phyloP scores from a whole-genome alignment of 2,888 invertebrate species.

The Pterobdella sp. region DNA sequence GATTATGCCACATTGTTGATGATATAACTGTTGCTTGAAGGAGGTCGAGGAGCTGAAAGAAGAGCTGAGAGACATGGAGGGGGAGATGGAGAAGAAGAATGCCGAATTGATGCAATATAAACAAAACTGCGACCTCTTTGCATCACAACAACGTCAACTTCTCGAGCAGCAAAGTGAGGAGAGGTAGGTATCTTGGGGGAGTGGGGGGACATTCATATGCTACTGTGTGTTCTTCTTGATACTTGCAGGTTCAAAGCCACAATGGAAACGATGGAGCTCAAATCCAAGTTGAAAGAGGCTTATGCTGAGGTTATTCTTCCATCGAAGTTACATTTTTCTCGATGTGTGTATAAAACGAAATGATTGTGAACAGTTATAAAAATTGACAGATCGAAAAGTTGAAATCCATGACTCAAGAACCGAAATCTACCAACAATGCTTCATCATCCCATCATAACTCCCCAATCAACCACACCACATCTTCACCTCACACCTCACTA shows the following conservation, averaged over 20 bases:
- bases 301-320: neutral
- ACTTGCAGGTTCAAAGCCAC: neutral
- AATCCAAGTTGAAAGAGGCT: neutral
- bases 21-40: no score
- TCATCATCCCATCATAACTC: no score
- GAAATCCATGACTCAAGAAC: neutral
- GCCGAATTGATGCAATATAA: slow-evolving; percentile 5
- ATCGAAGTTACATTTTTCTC: neutral
- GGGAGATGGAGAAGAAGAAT: neutral
- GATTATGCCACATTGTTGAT: no score
- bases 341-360: no score
- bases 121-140: neutral
- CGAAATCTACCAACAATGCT: no score
- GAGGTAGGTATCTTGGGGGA: neutral
- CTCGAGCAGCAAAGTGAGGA: neutral
- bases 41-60: no score
- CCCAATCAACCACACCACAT: no score
- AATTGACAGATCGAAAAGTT: neutral
- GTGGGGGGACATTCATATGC: neutral
- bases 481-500: no score
- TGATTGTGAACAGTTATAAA: neutral
- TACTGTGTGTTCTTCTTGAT: neutral
- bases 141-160: neutral
- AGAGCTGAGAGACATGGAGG: no score
- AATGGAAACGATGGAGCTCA: neutral